Evolutionary conservation across 1,140 invertebrate species (phyloP), one percentile per base, ranked within the genome.

Genomic region (Aradophagus sp.): DNA sequence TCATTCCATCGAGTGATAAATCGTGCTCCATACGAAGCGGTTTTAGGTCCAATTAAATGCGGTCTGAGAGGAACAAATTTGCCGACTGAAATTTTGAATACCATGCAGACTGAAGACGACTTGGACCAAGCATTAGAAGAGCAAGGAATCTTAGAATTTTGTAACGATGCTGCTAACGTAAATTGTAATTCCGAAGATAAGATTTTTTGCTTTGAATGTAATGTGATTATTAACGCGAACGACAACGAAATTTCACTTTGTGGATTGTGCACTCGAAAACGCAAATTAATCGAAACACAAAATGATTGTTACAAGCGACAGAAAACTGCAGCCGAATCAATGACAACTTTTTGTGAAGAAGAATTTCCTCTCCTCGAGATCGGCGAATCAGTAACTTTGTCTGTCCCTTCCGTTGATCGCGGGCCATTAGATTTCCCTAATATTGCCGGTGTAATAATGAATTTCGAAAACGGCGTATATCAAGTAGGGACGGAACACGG

Each of bases 261-360:
- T 36, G 13, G 1, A 8, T 36, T 15, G 12, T 36, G 34, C 10
- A n/a, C 3, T 1, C 13, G 15, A 36, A 17, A n/a, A 1, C 1
- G 17, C 8, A 2, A 10, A 8, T 17, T 36, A 16, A 16, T 16
- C 1, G 14, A 36, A 36, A 16, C 34, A 1, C 34, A 8, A 1
- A 17, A 36, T 7, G 34, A 36, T 36, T 36, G 34, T 17, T 17
- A 5, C 8, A 36, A 15, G 3, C 34, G 34, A 1, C 34, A 36
- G 10, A 36, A 36, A 10, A n/a, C n/a, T 6, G 34, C 14, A 1
- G 34, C 34, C 1, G 34, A 36, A 36, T 6, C 3, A 36, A 36
- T 36, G 13, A 17, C 17, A 16, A 36, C 34, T 6, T 36, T 36
- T 36, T 36, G 2, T 1, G 34, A 36, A 16, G 17, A 36, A 36